These are phyloP conservation scores for Lasioglossum oenotherae DNA, from an alignment of 2,888 invertebrate genomes.

Conservation along the genomic window DNA sequence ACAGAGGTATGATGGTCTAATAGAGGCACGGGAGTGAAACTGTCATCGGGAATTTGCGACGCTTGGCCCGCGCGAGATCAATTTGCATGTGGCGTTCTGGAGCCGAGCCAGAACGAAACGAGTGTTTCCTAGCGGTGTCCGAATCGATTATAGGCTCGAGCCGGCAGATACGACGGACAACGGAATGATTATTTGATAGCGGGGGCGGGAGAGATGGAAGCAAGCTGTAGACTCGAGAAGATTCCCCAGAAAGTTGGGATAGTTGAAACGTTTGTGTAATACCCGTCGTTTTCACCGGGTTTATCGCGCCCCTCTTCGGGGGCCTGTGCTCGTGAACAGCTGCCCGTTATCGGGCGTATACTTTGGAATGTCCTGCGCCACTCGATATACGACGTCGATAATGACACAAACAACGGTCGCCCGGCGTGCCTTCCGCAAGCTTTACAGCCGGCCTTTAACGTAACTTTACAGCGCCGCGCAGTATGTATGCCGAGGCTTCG, in stretches of 20 bases:
- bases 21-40: neutral
- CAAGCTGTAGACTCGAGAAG: neutral
- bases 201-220: neutral
- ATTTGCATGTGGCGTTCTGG: neutral
- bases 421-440: conserved; percentile 48
- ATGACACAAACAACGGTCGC: conserved; percentile 53
- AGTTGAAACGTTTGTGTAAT: conserved; percentile 23
- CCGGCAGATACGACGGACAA: neutral
- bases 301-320: conserved; percentile 28
- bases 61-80: neutral
- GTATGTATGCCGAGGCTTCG: conserved; percentile 31
- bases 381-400: conserved; percentile 57
- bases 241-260: neutral
- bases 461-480: conserved; percentile 39
- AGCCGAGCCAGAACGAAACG: neutral
- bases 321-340: conserved; percentile 40
- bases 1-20: neutral
- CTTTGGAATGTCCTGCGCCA: conserved; percentile 67
- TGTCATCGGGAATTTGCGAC: neutral
- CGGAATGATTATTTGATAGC: neutral
- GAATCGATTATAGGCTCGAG: neutral
- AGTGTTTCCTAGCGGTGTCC: neutral
- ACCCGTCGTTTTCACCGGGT: conserved; percentile 28
- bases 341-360: conserved; percentile 69
- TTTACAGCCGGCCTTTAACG: conserved; percentile 54